phyloP scores from a whole-genome alignment of 2,888 invertebrate genomes.

The Cataglyphis cursor region DNA sequence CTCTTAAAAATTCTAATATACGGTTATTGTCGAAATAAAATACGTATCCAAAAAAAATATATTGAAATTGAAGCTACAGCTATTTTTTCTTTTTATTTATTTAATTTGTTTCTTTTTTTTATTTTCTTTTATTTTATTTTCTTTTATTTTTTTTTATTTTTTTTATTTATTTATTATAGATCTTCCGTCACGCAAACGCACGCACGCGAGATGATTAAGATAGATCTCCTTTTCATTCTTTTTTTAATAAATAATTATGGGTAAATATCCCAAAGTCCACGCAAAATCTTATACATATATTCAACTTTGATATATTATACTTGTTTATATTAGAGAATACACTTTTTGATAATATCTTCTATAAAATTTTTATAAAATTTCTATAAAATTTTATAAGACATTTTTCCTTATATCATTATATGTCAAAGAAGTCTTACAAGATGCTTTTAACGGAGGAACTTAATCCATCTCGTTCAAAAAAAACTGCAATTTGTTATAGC shows the following conservation, averaged over 20 bases:
- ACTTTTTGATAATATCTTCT: not conserved
- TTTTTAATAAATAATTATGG: slow-evolving; percentile 3
- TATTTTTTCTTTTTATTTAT: not conserved
- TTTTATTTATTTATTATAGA: slow-evolving; percentile 7
- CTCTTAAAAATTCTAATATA: not conserved
- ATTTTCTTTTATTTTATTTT: too few species aligned
- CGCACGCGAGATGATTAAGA: slow-evolving; percentile 1
- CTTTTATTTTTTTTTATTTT: too few species aligned
- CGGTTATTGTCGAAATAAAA: not conserved
- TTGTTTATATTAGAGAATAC: not conserved
- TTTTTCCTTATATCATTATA: not conserved
- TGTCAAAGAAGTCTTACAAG: not conserved
- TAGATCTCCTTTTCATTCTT: not conserved
- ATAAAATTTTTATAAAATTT: not conserved
- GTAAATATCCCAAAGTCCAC: not conserved
- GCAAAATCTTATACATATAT: not conserved
- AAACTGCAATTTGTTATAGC: slow-evolving; percentile 37
- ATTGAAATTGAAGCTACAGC: not conserved
- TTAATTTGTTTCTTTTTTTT: too few species aligned
- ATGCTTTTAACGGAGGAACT: not conserved
- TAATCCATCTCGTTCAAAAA: slow-evolving; percentile 7
- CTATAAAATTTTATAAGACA: not conserved
- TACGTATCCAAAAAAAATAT: not conserved
- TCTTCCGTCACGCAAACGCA: not conserved
- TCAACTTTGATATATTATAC: not conserved